Evolutionary conservation across 2,888 invertebrate species (phyloP), one percentile per base, ranked within the genome.

Genomic region (Cryptocephalus moraei): DNA sequence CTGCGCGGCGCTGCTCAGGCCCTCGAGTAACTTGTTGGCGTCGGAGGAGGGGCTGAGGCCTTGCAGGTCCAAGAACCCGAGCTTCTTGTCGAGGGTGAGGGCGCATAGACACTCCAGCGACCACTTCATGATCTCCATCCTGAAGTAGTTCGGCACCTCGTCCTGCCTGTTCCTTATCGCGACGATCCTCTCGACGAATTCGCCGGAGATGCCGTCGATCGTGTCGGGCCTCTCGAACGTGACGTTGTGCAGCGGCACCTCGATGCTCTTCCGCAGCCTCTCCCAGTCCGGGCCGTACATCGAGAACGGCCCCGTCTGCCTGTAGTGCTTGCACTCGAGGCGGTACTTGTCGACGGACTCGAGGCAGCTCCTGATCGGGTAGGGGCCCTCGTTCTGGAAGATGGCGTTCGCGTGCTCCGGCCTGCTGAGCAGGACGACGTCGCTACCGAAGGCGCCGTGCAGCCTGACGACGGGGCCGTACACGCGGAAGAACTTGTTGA

Each of bases 381-480:
- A 71, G 2, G 75, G 73, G 0, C 79, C 80, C 56, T 82, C 82
- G 64, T 76, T 75, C 1, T 73, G 68, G 53, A 79, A 79, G 1
- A 82, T 77, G 53, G 77, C 74, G 49, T 76, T 75, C 39, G 80
- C 78, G 56, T 82, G 80, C 47, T 81, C 81, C 0, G 82, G 81
- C 44, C 80, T 75, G 59, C 75, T 78, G 44, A 82, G 67, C 50
- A 83, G 70, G 2, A 83, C 78, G 13, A 82, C 76, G 54, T 82
- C 79, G 1, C 76, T 74, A 1, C 80, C 78, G 40, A 82, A 71
- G 0, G 81, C 81, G 33, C 80, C 81, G 22, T 79, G 75, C 44
- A 82, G 73, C 43, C 82, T 75, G 8, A 82, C 81, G 1, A 82
- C 75, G 0, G 82, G 80, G 1, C 83, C 83, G 53, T 82, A 82